Percentiles rank a stretch among this genome's conserved stretches.
phyloP scores from a whole-genome alignment of 2,888 invertebrate genomes.

The Pandemis corylana region DNA sequence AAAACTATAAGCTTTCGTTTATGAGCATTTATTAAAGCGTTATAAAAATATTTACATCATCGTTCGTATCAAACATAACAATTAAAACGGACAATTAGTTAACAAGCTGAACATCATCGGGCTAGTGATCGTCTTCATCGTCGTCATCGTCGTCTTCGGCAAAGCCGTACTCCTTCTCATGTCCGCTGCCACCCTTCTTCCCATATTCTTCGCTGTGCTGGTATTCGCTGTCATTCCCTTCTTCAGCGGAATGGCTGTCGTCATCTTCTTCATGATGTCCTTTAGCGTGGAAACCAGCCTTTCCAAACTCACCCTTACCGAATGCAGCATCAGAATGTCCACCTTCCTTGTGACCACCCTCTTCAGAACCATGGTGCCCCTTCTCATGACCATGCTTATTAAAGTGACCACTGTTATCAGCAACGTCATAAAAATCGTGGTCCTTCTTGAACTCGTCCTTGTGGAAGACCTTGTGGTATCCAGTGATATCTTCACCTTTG shows the following conservation, averaged over 20 bases:
- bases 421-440: constrained; percentile 90
- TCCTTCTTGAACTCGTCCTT: constrained; percentile 92
- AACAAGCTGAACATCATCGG: constrained; percentile 61
- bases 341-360: constrained; percentile 85
- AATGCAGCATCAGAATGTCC: constrained; percentile 82
- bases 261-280: constrained; percentile 82
- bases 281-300: constrained; percentile 84
- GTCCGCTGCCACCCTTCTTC: constrained; percentile 79
- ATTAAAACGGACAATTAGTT: constrained; percentile 59
- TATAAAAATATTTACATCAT: constrained; percentile 69
- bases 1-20: constrained; percentile 18
- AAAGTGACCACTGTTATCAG: constrained; percentile 87
- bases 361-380: constrained; percentile 81
- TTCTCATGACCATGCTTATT: constrained; percentile 86
- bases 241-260: constrained; percentile 83
- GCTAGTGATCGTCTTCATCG: constrained; percentile 57
- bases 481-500: constrained; percentile 89
- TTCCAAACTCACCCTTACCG: constrained; percentile 80
- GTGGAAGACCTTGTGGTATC: constrained; percentile 89
- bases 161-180: constrained; percentile 79
- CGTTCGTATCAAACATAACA: constrained; percentile 77
- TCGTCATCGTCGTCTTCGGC: constrained; percentile 67
- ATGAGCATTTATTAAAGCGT: constrained; percentile 59
- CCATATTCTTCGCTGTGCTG: constrained; percentile 82
- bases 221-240: constrained; percentile 84